These are phyloP conservation scores for Amazona finschi DNA, from an alignment of 2,797 vertebrate species.

Conservation along the genomic window DNA sequence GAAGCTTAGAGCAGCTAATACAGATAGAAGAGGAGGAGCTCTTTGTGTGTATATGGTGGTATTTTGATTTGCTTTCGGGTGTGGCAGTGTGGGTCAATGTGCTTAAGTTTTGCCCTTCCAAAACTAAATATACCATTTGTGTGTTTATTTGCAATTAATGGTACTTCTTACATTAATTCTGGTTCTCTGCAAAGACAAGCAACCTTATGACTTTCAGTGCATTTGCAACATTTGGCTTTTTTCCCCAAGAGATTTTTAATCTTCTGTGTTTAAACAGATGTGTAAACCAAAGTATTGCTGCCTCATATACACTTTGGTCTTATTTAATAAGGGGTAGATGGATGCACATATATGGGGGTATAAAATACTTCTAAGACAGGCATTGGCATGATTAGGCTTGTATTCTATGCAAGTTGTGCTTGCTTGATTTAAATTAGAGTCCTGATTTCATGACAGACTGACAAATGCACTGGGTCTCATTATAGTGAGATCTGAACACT, in stretches of 20 bases:
- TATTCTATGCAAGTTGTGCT: background rate
- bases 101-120: slow-evolving; percentile 25
- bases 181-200: slow-evolving; percentile 53
- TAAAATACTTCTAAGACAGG: background rate
- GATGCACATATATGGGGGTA: background rate
- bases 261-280: slow-evolving; percentile 68
- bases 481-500: background rate
- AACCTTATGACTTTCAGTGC: slow-evolving; percentile 36
- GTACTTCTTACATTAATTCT: slow-evolving; percentile 27
- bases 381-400: background rate
- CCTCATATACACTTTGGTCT: slow-evolving; percentile 4
- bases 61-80: background rate
- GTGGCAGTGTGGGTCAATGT: slow-evolving; percentile 8
- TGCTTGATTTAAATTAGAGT: background rate
- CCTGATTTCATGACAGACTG: background rate
- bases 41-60: background rate
- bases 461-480: background rate
- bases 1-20: slow-evolving; percentile 21
- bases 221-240: slow-evolving; percentile 57
- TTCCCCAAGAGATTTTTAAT: slow-evolving; percentile 53
- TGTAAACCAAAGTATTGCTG: slow-evolving; percentile 50
- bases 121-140: slow-evolving; percentile 18
- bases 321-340: slow-evolving; percentile 29
- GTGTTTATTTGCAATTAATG: slow-evolving; percentile 43
- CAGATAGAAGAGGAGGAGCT: background rate